Evolutionary conservation across 2,797 vertebrate species (phyloP).

Genomic region (Smutsia temminckii): DNA sequence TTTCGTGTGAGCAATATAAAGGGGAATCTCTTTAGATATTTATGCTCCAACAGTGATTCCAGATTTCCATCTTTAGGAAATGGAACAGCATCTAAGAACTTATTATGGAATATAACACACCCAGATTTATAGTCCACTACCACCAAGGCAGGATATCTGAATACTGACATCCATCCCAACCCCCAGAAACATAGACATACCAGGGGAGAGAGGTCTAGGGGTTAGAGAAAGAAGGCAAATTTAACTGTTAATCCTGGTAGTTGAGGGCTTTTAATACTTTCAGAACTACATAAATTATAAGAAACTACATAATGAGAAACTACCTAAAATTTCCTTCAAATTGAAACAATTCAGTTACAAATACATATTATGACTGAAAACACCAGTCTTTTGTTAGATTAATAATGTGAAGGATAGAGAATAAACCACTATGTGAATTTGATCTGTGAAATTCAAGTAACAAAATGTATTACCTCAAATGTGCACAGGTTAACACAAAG

Average conservation of each 20-base stretch:
- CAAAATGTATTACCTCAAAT: conserved; percentile 59
- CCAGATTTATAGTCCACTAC: background rate
- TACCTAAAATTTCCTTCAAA: background rate
- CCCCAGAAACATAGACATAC: background rate
- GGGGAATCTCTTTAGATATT: background rate
- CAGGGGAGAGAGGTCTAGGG: background rate
- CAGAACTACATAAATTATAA: too few relatives aligned
- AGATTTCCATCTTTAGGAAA: background rate
- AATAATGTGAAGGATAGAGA: conserved; percentile 14
- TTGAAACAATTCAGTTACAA: background rate
- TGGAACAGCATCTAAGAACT: background rate
- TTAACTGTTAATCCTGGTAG: background rate
- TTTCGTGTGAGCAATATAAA: background rate
- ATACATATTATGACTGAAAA: background rate
- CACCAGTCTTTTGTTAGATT: conserved; percentile 49
- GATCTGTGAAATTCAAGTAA: conserved; percentile 53
- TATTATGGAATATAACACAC: background rate
- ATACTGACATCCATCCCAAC: accelerated
- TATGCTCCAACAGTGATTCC: background rate
- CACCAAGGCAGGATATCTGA: background rate
- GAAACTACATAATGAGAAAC: background rate
- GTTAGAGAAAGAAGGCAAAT: background rate
- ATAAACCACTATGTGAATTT: background rate
- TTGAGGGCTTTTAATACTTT: background rate
- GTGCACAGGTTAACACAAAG: conserved; percentile 46